Evolutionary conservation across 2,797 vertebrate genomes (phyloP).

Genomic region (Lateolabrax maculatus): DNA sequence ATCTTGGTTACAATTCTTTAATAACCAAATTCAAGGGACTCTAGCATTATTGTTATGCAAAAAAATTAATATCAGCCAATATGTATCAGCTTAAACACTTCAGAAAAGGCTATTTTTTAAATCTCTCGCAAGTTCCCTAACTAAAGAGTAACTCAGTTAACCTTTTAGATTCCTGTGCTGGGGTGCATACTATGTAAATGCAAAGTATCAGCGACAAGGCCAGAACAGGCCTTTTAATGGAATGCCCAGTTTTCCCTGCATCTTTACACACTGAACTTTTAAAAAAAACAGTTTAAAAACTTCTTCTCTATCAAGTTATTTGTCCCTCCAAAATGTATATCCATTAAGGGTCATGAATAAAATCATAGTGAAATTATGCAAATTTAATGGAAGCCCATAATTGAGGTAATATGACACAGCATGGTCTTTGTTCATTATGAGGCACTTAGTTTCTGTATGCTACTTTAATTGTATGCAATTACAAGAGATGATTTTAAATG

Average conservation of each 20-base stretch:
- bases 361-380: slow-evolving; percentile 8
- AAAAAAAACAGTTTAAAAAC: not conserved
- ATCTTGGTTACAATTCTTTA: not conserved
- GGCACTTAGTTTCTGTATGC: slow-evolving; percentile 8
- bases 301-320: not conserved
- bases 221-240: not conserved
- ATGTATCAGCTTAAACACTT: not conserved
- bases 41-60: not conserved
- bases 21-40: not conserved
- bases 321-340: not conserved
- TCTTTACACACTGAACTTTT: not conserved
- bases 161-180: not conserved
- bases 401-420: slow-evolving; percentile 2
- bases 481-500: slow-evolving; percentile 13
- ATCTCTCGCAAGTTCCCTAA: not conserved
- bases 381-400: slow-evolving; percentile 12
- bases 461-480: not conserved
- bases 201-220: not conserved
- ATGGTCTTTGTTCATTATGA: slow-evolving; percentile 23
- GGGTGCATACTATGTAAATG: not conserved
- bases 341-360: slow-evolving; percentile 11
- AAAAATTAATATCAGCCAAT: not conserved
- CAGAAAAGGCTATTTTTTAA: not conserved
- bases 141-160: not conserved
- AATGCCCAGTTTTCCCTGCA: not conserved